These are phyloP conservation scores for Creontiades dilutus DNA, from an alignment of 2,888 invertebrate genomes.

Conservation along the genomic window DNA sequence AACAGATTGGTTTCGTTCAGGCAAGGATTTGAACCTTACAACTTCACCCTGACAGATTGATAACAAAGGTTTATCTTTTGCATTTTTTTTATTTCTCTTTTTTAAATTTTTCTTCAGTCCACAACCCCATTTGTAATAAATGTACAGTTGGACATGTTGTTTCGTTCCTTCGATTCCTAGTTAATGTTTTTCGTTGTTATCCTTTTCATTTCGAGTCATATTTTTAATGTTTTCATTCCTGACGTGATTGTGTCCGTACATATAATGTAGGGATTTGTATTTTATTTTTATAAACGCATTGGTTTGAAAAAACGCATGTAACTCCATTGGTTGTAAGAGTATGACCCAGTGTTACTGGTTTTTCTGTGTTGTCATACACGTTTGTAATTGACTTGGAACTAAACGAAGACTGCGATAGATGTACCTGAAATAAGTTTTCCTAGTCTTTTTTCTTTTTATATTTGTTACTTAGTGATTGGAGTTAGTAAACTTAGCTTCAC, in stretches of 20 bases:
- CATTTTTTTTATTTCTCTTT: no score
- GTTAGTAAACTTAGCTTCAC: background rate
- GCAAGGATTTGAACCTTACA: background rate
- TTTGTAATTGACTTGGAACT: background rate
- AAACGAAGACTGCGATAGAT: background rate
- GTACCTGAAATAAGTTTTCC: conserved; percentile 1
- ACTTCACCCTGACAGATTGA: conserved; percentile 43
- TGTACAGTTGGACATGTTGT: no score
- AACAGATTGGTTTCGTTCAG: background rate
- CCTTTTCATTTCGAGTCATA: no score
- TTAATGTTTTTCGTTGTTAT: no score
- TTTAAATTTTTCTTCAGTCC: background rate
- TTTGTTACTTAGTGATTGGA: background rate
- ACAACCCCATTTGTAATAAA: no score
- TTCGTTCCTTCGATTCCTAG: no score
- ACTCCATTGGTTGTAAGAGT: background rate
- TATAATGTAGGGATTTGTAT: no score
- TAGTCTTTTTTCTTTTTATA: background rate
- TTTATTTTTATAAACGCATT: no score
- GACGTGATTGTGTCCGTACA: no score
- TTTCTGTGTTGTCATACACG: no score
- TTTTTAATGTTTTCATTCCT: no score
- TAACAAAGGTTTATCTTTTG: background rate
- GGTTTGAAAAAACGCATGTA: no score
- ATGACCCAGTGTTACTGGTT: background rate